Conservation (phyloP, 2,888 invertebrate genomes). For the Tryphoninae sp. region DNA sequence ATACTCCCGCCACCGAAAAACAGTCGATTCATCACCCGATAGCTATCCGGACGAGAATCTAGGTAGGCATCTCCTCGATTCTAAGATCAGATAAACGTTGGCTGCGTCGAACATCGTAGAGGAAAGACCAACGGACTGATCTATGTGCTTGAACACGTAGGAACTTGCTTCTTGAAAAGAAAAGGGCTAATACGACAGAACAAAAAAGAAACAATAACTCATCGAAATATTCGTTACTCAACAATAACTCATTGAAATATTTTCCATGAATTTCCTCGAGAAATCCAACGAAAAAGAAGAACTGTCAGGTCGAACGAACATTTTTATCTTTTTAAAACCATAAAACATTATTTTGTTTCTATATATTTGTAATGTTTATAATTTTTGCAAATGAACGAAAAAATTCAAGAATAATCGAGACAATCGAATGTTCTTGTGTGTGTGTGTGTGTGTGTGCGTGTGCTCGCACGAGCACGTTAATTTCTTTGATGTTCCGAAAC, state of each 20-base stretch:
- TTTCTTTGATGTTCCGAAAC: too few species aligned
- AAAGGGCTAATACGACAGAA: slow-evolving; percentile 41
- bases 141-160: slow-evolving; percentile 57
- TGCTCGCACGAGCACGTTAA: too few species aligned
- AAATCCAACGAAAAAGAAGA: too few species aligned
- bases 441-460: too few species aligned
- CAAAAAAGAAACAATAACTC: slow-evolving; percentile 60
- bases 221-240: slow-evolving; percentile 61
- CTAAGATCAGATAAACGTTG: slow-evolving; percentile 53
- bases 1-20: slow-evolving; percentile 26
- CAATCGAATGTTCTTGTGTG: too few species aligned
- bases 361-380: too few species aligned
- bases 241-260: slow-evolving; percentile 61
- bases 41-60: slow-evolving; percentile 64
- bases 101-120: slow-evolving; percentile 37
- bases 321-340: too few species aligned
- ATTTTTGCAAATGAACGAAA: too few species aligned
- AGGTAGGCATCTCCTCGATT: slow-evolving; percentile 65
- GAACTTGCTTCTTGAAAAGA: slow-evolving; percentile 49
- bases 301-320: too few species aligned
- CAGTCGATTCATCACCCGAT: slow-evolving; percentile 68
- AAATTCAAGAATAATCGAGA: too few species aligned
- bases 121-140: slow-evolving; percentile 51
- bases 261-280: too few species aligned
- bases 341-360: too few species aligned